Evolutionary conservation across 2,888 invertebrate species (phyloP).

Genomic region (Drosophila suboccidentalis): DNA sequence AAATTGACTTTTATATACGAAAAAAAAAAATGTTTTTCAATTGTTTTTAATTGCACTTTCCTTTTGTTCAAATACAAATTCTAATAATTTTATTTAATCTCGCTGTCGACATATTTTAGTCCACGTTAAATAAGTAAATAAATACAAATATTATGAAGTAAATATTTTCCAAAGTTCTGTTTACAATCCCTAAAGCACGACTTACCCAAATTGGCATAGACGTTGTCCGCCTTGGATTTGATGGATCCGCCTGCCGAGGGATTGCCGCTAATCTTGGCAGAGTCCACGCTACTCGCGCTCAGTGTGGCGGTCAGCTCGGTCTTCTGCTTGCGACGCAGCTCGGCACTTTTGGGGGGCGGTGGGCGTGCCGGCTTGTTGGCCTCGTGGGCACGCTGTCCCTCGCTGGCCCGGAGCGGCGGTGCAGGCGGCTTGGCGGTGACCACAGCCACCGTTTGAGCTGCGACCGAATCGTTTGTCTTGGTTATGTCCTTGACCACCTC

Average conservation of each 20-base stretch:
- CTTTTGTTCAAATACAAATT: too few species aligned
- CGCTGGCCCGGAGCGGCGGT: constrained; percentile 89
- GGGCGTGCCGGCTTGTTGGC: constrained; percentile 89
- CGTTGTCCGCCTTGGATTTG: constrained; percentile 87
- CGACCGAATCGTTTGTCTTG: constrained; percentile 83
- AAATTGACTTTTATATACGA: too few species aligned
- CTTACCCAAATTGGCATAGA: constrained; percentile 92
- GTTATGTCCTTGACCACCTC: constrained; percentile 91
- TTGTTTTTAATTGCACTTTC: too few species aligned
- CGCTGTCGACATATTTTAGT: too few species aligned
- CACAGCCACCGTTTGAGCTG: constrained; percentile 83
- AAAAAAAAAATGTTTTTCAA: too few species aligned
- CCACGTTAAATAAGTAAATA: too few species aligned
- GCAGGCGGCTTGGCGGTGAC: constrained; percentile 90
- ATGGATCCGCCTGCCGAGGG: constrained; percentile 79
- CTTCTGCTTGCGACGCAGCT: constrained; percentile 88
- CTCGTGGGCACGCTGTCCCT: constrained; percentile 84
- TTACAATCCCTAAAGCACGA: background rate
- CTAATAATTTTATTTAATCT: too few species aligned
- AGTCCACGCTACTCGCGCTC: constrained; percentile 70
- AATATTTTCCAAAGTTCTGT: background rate
- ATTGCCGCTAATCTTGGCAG: constrained; percentile 52
- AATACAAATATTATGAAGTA: too few species aligned
- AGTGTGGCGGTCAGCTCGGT: constrained; percentile 78
- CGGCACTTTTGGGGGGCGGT: constrained; percentile 90